Evolutionary conservation across 37 sponge, comb jelly and placozoan genomes (phyloP), one percentile per base, ranked within the genome.

Genomic region (Beroe forskalii): DNA sequence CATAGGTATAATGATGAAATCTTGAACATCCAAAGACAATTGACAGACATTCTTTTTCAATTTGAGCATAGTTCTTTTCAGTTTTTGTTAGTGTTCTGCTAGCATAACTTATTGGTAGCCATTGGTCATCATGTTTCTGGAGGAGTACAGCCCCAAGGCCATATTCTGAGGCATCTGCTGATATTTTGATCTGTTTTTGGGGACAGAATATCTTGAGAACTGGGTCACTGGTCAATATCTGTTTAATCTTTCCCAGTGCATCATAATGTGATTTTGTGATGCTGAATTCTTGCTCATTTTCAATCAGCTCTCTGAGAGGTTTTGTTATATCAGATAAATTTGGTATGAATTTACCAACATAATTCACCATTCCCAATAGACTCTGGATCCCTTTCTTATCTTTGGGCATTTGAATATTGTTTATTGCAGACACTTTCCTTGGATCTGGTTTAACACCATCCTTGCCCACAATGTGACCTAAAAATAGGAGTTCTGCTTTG

Each of bases 401-500:
- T 22, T 17, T 48, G 6, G 93, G 94, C 19, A 67, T 38, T 6
- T 92, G 92, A 93, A 94, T 93, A 4, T 91, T 90, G 0, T 20
- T 25, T 22, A 94, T 92, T 0, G 92, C 94, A 40, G 62, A 60
- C 0, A 94, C 86, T 89, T 91, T 91, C 62, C 40, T 32, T 31
- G 92, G 93, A 67, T 94, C 93, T 8, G 76, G 83, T n/a, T 41
- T 38, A 20, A 94, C 90, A 22, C 94, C 94, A 4, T 90, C 35
- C 14, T 63, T 89, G n/a, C 83, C 90, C 38, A 89, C 62, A 1
- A 83, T 66, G 67, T 92, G 94, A 3, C 94, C 93, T 32, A 94
- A 62, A 67, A 72, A 94, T 4, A 86, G 62, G 4, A 94, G 90
- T 62, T 92, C 89, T 19, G 60, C 38, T 32, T 90, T 41, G 38